Percentiles rank a stretch among this genome's conserved stretches.
Evolutionary conservation across 2,888 invertebrate genomes (phyloP).

Genomic region (Drosophila sordidapex): DNA sequence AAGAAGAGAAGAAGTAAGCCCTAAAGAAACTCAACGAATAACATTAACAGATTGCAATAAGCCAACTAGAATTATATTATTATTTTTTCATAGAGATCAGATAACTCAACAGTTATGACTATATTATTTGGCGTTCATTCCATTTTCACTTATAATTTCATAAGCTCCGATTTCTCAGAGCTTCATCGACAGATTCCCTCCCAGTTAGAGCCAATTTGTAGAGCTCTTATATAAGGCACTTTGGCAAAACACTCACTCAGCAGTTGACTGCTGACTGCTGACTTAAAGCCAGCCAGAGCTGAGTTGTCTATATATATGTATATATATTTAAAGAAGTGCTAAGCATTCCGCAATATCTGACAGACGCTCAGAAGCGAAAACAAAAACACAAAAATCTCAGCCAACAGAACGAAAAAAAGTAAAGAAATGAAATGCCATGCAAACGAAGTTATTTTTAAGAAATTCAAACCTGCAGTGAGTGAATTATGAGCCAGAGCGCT

Average conservation of each 20-base stretch:
- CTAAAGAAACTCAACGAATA: neutral
- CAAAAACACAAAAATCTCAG: constrained; percentile 16
- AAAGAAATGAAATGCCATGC: constrained; percentile 58
- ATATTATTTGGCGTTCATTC: no score
- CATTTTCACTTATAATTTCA: neutral
- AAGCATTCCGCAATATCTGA: constrained; percentile 27
- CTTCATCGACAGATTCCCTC: constrained; percentile 1
- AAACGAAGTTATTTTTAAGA: constrained; percentile 80
- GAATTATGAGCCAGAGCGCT: constrained; percentile 73
- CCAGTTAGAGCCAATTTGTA: constrained; percentile 9
- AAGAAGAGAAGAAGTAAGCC: neutral
- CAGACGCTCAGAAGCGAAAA: constrained; percentile 30
- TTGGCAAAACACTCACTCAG: constrained; percentile 50
- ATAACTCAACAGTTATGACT: neutral
- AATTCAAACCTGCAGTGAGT: constrained; percentile 79
- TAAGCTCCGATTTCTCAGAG: neutral
- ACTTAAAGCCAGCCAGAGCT: constrained; percentile 16
- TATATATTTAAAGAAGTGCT: neutral
- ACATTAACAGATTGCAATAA: neutral
- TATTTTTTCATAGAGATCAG: neutral
- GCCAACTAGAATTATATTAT: neutral
- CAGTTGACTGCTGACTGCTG: constrained; percentile 22
- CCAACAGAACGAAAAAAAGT: constrained; percentile 2
- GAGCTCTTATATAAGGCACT: constrained; percentile 10
- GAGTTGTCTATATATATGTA: constrained; percentile 15